Evolutionary conservation across 2,888 invertebrate species (phyloP).

Genomic region (Tanypteryx hageni): DNA sequence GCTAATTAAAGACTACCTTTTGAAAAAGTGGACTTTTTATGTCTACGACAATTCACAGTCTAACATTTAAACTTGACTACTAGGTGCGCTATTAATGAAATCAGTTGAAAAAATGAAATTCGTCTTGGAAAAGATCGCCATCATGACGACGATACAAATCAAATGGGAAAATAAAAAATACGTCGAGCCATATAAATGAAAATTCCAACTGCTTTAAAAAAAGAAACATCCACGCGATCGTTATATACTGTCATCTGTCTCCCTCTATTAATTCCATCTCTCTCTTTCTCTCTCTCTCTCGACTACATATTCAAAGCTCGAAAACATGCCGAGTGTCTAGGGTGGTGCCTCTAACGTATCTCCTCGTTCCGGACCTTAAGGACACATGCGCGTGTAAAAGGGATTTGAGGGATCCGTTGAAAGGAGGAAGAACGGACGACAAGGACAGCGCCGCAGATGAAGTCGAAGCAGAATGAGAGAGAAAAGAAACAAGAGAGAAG

Average conservation of each 20-base stretch:
- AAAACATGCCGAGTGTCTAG: not conserved
- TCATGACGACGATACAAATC: too few species aligned
- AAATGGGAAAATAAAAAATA: too few species aligned
- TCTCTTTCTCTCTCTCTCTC: not conserved
- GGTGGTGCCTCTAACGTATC: not conserved
- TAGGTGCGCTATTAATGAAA: too few species aligned
- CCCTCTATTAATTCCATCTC: not conserved
- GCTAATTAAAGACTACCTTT: too few species aligned
- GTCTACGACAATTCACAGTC: too few species aligned
- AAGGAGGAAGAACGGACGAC: not conserved
- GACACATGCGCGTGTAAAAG: not conserved
- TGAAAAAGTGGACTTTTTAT: too few species aligned
- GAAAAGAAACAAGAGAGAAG: not conserved
- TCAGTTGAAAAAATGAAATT: too few species aligned
- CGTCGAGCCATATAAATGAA: too few species aligned
- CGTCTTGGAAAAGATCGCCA: too few species aligned
- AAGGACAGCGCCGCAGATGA: not conserved
- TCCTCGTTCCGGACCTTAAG: not conserved
- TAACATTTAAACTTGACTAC: too few species aligned
- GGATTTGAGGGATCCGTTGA: constrained; percentile 19
- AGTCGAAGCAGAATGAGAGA: not conserved
- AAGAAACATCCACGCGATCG: too few species aligned
- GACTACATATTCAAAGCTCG: not conserved
- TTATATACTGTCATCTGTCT: not conserved
- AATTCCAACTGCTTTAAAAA: too few species aligned